phyloP scores from a whole-genome alignment of 2,888 invertebrate genomes.

The Tetragnatha montana region DNA sequence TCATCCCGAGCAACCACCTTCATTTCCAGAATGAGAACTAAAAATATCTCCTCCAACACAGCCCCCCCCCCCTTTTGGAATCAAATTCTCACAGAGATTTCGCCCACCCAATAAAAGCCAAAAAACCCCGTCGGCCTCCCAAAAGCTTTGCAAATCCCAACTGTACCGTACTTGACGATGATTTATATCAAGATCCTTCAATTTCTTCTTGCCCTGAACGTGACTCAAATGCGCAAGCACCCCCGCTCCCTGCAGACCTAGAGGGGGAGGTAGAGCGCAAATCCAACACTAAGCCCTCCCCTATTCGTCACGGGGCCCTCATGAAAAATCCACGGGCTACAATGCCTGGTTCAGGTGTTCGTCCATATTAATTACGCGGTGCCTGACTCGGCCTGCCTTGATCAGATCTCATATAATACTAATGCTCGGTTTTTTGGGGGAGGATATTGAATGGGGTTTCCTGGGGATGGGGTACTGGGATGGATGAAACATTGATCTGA shows the following conservation, averaged over 20 bases:
- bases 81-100: conserved; percentile 28
- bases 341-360: conserved; percentile 40
- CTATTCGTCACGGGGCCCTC: conserved; percentile 52
- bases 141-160: conserved; percentile 42
- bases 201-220: conserved; percentile 56
- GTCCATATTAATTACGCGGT: conserved; percentile 18
- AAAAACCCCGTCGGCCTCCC: neutral
- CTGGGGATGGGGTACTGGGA: too few species aligned
- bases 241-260: conserved; percentile 48
- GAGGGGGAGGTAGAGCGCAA: conserved; percentile 45
- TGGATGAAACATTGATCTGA: too few species aligned
- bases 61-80: conserved; percentile 7
- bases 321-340: conserved; percentile 58
- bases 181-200: conserved; percentile 61
- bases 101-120: conserved; percentile 10
- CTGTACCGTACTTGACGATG: conserved; percentile 46
- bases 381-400: neutral
- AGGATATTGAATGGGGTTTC: too few species aligned
- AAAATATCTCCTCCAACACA: neutral
- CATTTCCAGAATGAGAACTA: neutral
- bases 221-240: conserved; percentile 58
- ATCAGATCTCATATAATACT: too few species aligned
- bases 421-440: neutral
- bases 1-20: too few species aligned
- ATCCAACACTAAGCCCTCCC: conserved; percentile 54